Evolutionary conservation across 2,888 invertebrate species (phyloP).

Genomic region (Drosophila histrio): DNA sequence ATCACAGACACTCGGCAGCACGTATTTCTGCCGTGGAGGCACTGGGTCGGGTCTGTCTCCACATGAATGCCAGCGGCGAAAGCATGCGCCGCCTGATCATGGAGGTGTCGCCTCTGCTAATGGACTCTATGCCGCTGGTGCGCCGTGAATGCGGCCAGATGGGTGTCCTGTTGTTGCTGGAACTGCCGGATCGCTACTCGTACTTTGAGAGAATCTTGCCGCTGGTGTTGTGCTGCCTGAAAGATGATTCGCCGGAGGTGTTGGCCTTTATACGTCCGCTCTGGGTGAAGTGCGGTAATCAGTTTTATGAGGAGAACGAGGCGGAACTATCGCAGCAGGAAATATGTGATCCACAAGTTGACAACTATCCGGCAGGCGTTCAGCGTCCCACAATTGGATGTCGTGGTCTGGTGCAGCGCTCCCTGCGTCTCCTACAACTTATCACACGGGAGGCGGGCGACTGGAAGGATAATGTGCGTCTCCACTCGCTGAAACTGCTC

Average conservation of each 20-base stretch:
- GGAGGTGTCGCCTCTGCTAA: slow-evolving; percentile 93
- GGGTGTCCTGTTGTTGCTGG: slow-evolving; percentile 91
- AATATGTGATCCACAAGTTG: slow-evolving; percentile 87
- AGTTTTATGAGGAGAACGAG: slow-evolving; percentile 94
- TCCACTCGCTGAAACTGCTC: slow-evolving; percentile 82
- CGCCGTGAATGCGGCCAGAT: slow-evolving; percentile 90
- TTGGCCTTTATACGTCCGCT: slow-evolving; percentile 86
- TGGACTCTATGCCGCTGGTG: slow-evolving; percentile 92
- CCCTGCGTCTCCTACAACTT: slow-evolving; percentile 84
- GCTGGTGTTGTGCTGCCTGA: slow-evolving; percentile 91
- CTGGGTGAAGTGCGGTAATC: slow-evolving; percentile 90
- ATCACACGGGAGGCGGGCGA: slow-evolving; percentile 81
- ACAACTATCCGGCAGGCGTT: slow-evolving; percentile 90
- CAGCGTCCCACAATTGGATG: slow-evolving; percentile 95
- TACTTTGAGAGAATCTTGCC: slow-evolving; percentile 95
- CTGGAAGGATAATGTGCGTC: slow-evolving; percentile 84
- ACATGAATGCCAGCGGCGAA: slow-evolving; percentile 88
- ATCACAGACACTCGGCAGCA: slow-evolving; percentile 93
- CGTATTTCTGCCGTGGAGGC: slow-evolving; percentile 90
- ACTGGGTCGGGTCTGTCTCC: slow-evolving; percentile 87
- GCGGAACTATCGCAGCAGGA: slow-evolving; percentile 94
- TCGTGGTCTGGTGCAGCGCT: slow-evolving; percentile 90
- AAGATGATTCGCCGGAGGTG: slow-evolving; percentile 92
- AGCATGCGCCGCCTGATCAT: slow-evolving; percentile 89
- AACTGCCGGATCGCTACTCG: slow-evolving; percentile 93